These are phyloP conservation scores for Hypanus sabinus DNA, from an alignment of 2,113 vertebrate genomes.

Conservation along the genomic window DNA sequence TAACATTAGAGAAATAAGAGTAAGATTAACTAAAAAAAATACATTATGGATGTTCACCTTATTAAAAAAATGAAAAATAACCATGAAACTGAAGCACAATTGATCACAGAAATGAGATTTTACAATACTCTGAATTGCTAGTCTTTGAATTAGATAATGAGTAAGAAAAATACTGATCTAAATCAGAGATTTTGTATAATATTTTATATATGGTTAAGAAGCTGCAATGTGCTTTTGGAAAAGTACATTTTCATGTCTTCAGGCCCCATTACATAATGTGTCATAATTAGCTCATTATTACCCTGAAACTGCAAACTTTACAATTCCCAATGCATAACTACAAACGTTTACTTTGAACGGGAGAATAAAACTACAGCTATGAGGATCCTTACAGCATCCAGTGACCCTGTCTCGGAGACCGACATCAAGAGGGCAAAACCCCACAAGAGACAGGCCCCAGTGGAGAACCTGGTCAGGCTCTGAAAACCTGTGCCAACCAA, in stretches of 20 bases:
- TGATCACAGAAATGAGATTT: background rate
- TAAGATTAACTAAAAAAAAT: background rate
- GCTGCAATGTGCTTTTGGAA: background rate
- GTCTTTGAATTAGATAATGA: background rate
- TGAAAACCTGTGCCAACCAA: too few species aligned
- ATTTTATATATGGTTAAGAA: background rate
- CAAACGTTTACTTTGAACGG: too few species aligned
- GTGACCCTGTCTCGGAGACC: too few species aligned
- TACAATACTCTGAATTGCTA: background rate
- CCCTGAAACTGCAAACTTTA: background rate
- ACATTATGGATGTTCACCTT: background rate
- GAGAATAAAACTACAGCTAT: too few species aligned
- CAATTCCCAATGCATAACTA: background rate
- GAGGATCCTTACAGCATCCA: too few species aligned
- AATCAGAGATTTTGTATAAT: background rate
- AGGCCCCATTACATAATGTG: background rate
- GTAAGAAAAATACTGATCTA: background rate
- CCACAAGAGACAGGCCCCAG: too few species aligned
- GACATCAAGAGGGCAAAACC: too few species aligned
- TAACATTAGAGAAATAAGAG: background rate
- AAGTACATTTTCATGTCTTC: background rate
- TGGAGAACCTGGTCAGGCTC: too few species aligned
- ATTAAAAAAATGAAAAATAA: conserved; percentile 5
- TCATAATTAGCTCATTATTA: background rate
- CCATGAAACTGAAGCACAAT: background rate